phyloP scores from a whole-genome alignment of 2,797 vertebrate genomes.

The Urocyon cinereoargenteus region DNA sequence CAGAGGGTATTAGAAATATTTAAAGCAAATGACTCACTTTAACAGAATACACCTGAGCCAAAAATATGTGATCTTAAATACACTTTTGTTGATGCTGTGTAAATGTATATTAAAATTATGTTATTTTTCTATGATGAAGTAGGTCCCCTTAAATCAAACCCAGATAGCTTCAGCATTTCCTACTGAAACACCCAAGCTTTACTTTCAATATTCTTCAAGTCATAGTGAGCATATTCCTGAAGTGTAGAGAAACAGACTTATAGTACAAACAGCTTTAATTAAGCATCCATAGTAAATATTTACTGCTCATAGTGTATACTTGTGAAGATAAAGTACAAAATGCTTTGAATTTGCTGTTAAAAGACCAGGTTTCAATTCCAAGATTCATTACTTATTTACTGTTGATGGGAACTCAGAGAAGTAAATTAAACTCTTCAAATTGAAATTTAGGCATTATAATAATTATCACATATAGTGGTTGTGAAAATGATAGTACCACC shows the following conservation, averaged over 20 bases:
- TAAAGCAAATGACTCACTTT: background rate
- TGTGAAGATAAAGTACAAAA: conserved; percentile 55
- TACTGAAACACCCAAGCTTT: background rate
- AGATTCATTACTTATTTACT: background rate
- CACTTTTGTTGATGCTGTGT: background rate
- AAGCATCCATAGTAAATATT: background rate
- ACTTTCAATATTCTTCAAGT: conserved; percentile 31
- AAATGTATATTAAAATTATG: background rate
- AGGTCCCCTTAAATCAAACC: background rate
- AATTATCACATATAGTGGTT: background rate
- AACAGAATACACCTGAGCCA: background rate
- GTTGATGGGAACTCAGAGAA: background rate
- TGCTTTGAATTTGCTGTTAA: background rate
- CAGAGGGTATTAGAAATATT: background rate
- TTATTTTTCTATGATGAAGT: background rate
- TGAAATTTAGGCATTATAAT: background rate
- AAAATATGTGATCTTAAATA: background rate
- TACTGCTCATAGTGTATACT: background rate
- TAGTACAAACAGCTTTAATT: background rate
- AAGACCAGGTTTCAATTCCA: background rate
- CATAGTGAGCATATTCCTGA: background rate
- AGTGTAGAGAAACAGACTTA: background rate
- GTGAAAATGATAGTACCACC: background rate
- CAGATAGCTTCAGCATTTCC: background rate
- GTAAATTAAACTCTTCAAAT: background rate